These are phyloP conservation scores for Octopus sinensis DNA, from an alignment of 1,140 invertebrate genomes.

Conservation along the genomic window DNA sequence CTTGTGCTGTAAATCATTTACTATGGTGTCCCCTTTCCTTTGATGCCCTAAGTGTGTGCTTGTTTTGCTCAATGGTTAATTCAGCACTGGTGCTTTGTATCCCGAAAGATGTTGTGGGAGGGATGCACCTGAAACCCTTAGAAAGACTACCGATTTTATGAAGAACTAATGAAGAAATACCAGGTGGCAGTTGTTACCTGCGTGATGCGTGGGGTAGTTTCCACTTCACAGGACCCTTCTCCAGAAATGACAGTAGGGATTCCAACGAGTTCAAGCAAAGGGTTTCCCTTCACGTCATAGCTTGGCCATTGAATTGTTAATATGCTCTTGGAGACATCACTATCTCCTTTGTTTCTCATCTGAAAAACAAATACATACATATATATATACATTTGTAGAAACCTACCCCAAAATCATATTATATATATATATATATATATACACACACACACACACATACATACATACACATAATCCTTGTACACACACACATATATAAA, in stretches of 20 bases:
- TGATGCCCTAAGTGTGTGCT: too few species aligned
- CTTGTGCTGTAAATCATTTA: too few species aligned
- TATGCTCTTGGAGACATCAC: constrained; percentile 30
- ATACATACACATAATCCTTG: too few species aligned
- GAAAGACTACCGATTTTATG: background rate
- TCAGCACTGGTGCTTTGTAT: too few species aligned
- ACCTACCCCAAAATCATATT: too few species aligned
- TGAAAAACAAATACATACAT: constrained; percentile 20
- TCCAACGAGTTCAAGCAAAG: constrained; percentile 27
- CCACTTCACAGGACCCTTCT: constrained; percentile 31
- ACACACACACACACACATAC: too few species aligned
- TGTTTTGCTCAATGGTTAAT: too few species aligned
- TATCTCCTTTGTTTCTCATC: constrained; percentile 37
- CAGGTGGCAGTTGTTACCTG: constrained; percentile 28
- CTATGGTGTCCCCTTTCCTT: too few species aligned
- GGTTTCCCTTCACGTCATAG: constrained; percentile 35
- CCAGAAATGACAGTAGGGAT: constrained; percentile 25
- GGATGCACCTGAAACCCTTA: background rate
- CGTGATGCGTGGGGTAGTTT: constrained; percentile 35
- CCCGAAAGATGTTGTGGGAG: too few species aligned
- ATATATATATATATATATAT: too few species aligned
- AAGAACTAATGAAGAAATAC: background rate
- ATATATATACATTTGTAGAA: too few species aligned
- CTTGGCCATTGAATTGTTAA: constrained; percentile 45
- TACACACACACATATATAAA: too few species aligned